These are phyloP conservation scores for Euschistus heros DNA, from an alignment of 1,140 invertebrate genomes.

Conservation along the genomic window DNA sequence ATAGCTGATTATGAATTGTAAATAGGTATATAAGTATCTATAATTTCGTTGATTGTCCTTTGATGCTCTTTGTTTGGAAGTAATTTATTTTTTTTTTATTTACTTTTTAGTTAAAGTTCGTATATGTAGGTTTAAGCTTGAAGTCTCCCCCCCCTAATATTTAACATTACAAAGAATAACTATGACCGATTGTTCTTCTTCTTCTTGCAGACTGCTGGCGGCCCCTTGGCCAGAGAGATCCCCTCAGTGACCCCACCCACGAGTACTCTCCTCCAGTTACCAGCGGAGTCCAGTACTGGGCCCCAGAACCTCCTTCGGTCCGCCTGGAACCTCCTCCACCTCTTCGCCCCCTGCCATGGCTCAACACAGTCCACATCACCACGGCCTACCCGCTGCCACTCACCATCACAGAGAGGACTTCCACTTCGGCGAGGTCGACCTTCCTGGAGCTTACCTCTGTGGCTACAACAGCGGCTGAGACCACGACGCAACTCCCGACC, in stretches of 20 bases:
- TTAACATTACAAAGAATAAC: too few species aligned
- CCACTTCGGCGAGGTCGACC: background rate
- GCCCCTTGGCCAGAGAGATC: background rate
- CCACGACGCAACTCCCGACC: background rate
- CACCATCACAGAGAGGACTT: background rate
- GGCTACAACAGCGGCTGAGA: background rate
- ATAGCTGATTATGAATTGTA: too few species aligned
- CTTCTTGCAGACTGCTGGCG: background rate
- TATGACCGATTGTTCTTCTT: too few species aligned
- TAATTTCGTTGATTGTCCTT: too few species aligned
- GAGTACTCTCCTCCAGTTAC: background rate
- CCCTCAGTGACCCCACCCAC: background rate
- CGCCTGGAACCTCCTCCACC: background rate
- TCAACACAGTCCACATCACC: background rate
- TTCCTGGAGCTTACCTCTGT: background rate
- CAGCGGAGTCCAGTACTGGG: background rate
- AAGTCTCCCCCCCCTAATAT: too few species aligned
- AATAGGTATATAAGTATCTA: too few species aligned
- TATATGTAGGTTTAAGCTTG: too few species aligned
- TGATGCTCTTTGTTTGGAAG: too few species aligned
- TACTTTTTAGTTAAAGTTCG: too few species aligned
- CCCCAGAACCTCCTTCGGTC: background rate
- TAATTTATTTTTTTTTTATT: too few species aligned
- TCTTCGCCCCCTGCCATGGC: background rate
- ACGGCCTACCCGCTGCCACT: background rate